Conservation (phyloP, 2,888 invertebrate species). For the Exephanes ischioxanthus region DNA sequence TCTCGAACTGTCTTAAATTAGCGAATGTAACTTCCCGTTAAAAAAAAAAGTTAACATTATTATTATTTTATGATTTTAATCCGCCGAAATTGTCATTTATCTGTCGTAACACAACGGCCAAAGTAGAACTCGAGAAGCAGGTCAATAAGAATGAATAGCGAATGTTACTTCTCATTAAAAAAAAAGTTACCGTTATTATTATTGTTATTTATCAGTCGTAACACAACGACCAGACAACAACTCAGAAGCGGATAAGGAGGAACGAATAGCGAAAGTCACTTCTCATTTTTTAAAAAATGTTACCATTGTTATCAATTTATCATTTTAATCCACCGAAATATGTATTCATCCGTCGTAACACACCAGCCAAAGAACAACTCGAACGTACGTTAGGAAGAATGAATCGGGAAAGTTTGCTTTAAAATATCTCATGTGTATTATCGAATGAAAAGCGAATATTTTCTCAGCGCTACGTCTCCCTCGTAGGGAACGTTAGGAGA, state of each 20-base stretch:
- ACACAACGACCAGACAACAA: not conserved
- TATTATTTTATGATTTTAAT: not conserved
- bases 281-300: too few relatives aligned
- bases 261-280: not conserved
- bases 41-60: too few relatives aligned
- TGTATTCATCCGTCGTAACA: not conserved
- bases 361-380: not conserved
- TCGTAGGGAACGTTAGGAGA: constrained; percentile 23
- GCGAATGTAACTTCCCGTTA: too few relatives aligned
- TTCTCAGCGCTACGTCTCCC: constrained; percentile 18
- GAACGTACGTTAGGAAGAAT: not conserved
- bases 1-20: not conserved
- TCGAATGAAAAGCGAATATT: constrained; percentile 17
- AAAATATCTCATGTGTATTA: not conserved
- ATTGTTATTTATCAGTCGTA: not conserved
- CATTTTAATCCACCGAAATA: not conserved
- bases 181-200: not conserved
- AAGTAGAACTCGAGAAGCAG: not conserved
- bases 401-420: not conserved
- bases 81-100: not conserved
- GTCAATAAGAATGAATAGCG: not conserved
- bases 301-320: too few relatives aligned
- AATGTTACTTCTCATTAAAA: not conserved
- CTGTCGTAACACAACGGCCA: not conserved
- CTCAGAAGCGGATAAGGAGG: not conserved